These are phyloP conservation scores for Augiades crinisus DNA, from an alignment of 2,888 invertebrate species.

Conservation along the genomic window DNA sequence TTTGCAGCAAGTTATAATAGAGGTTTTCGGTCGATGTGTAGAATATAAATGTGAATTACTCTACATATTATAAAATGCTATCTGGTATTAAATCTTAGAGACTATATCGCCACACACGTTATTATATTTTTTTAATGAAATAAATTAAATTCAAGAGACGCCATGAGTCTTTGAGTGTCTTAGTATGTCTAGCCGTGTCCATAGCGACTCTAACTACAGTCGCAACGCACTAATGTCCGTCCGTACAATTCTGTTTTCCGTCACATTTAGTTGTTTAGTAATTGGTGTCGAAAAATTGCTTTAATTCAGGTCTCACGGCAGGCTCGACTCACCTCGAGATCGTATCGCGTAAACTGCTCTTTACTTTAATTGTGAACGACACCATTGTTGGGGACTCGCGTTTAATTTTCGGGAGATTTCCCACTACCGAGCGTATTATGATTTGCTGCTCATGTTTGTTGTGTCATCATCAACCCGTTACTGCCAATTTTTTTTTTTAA, in stretches of 20 bases:
- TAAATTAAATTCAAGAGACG: no score
- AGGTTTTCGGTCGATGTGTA: no score
- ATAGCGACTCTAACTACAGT: conserved; percentile 42
- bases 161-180: no score
- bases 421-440: conserved; percentile 28
- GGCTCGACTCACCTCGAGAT: conserved; percentile 52
- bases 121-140: no score
- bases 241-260: conserved; percentile 56
- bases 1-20: no score
- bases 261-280: conserved; percentile 57
- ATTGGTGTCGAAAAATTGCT: conserved; percentile 70
- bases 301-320: conserved; percentile 68
- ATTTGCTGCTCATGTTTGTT: not conserved
- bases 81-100: no score
- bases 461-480: no score
- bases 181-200: conserved; percentile 36
- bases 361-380: conserved; percentile 63
- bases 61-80: no score
- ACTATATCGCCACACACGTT: no score
- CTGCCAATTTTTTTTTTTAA: no score
- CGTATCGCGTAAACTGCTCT: conserved; percentile 68
- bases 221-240: conserved; percentile 37
- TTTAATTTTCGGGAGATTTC: conserved; percentile 65
- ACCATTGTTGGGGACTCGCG: conserved; percentile 62
- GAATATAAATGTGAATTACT: no score